Evolutionary conservation across 2,113 vertebrate species (phyloP).

Genomic region (Tachuris rubrigastra): DNA sequence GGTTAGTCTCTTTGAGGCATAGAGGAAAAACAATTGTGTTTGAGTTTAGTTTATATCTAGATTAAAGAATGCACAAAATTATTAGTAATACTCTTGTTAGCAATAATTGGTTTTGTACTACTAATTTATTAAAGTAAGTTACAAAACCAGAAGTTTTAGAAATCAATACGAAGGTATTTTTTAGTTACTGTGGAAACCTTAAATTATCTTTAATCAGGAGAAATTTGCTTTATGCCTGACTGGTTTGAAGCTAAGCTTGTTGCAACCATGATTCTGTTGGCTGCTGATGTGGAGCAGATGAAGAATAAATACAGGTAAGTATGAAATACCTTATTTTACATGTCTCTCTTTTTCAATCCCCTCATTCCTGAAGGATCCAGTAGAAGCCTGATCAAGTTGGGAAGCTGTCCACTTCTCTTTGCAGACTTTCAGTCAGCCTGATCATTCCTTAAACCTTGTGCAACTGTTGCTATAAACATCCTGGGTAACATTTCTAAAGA

Average conservation of each 20-base stretch:
- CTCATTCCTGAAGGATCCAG: background rate
- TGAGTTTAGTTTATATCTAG: background rate
- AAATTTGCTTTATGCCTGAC: constrained; percentile 78
- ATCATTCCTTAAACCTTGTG: background rate
- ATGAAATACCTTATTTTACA: constrained; percentile 1
- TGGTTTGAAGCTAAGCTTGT: constrained; percentile 84
- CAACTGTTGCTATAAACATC: background rate
- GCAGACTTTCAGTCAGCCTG: background rate
- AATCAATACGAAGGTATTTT: background rate
- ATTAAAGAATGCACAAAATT: background rate
- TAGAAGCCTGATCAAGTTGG: background rate
- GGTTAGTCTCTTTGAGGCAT: background rate
- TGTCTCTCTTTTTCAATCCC: constrained; percentile 18
- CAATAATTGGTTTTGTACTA: background rate
- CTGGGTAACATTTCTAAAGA: constrained; percentile 9
- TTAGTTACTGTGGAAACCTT: constrained; percentile 28
- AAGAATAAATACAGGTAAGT: constrained; percentile 61
- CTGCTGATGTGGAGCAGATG: constrained; percentile 74
- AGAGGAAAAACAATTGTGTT: background rate
- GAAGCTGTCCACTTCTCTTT: background rate
- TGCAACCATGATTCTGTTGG: constrained; percentile 84
- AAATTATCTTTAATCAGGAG: constrained; percentile 71
- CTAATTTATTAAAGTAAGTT: background rate
- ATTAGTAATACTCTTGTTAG: background rate
- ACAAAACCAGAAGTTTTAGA: background rate